These are phyloP conservation scores for Schizotus pectinicornis DNA, from an alignment of 2,888 invertebrate species.

Conservation along the genomic window DNA sequence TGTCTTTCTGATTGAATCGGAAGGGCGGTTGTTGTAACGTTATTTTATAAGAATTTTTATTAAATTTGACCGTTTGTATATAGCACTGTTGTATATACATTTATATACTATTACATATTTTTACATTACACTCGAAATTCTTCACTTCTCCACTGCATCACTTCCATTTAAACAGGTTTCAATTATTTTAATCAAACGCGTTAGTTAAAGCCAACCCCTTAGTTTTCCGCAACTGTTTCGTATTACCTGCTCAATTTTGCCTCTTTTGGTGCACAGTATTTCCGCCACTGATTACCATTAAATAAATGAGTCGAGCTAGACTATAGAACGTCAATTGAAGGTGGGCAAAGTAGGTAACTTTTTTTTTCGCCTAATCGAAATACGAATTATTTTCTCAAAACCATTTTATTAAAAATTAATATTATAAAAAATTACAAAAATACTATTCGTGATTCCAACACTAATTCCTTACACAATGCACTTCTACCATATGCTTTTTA, in stretches of 20 bases:
- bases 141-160: too few species aligned
- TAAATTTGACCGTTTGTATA: conserved; percentile 19
- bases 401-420: conserved; percentile 21
- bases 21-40: conserved; percentile 1
- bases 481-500: conserved; percentile 73
- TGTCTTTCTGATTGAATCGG: conserved; percentile 11
- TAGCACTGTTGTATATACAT: conserved; percentile 12
- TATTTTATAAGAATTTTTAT: conserved; percentile 10
- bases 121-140: not conserved
- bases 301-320: not conserved
- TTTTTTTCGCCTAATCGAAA: not conserved
- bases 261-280: too few species aligned
- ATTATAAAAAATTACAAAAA: conserved; percentile 28
- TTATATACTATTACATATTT: conserved; percentile 23
- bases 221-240: not conserved
- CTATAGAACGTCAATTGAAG: too few species aligned
- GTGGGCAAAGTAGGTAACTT: not conserved
- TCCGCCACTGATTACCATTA: too few species aligned
- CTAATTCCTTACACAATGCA: conserved; percentile 69
- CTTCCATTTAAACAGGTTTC: too few species aligned
- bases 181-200: too few species aligned
- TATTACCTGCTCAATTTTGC: not conserved
- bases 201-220: not conserved
- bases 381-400: conserved; percentile 10
- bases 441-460: conserved; percentile 8